phyloP scores from a whole-genome alignment of 2,888 invertebrate genomes.

The Cheiracanthium punctorium region DNA sequence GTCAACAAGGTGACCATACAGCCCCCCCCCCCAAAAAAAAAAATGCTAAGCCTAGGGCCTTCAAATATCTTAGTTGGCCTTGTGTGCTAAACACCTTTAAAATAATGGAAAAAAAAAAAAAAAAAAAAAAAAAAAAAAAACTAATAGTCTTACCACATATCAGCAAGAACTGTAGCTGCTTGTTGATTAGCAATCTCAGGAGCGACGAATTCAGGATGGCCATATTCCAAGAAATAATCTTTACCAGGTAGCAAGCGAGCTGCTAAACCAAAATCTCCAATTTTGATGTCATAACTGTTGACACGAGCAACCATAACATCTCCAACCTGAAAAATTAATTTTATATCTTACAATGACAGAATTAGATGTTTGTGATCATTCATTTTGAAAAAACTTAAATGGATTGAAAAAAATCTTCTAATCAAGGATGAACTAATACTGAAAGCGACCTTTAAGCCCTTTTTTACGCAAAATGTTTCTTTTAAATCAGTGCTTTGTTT shows the following conservation, averaged over 20 bases:
- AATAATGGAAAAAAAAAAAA: constrained; percentile 32
- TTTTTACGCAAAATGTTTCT: too few species aligned
- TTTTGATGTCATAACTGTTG: constrained; percentile 89
- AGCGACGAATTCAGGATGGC: constrained; percentile 92
- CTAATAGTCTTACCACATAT: constrained; percentile 87
- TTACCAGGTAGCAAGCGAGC: constrained; percentile 85
- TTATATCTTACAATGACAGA: neutral
- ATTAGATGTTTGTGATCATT: neutral
- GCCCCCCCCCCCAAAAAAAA: too few species aligned
- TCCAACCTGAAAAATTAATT: constrained; percentile 79
- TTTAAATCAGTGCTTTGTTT: too few species aligned
- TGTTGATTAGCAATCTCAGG: constrained; percentile 91
- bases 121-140: neutral
- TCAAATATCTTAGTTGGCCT: too few species aligned
- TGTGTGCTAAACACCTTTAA: constrained; percentile 73
- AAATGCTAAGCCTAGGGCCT: too few species aligned
- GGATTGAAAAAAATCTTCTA: too few species aligned
- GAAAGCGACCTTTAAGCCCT: too few species aligned
- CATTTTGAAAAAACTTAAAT: too few species aligned
- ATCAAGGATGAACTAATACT: too few species aligned
- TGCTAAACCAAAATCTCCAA: constrained; percentile 92
- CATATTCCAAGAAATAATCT: constrained; percentile 84
- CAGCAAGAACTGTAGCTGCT: constrained; percentile 87
- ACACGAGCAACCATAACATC: constrained; percentile 89
- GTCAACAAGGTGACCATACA: too few species aligned